Percentiles rank a stretch among this genome's conserved stretches.
phyloP scores from a whole-genome alignment of 1,140 invertebrate genomes.

The Leptonema lineaticorne region DNA sequence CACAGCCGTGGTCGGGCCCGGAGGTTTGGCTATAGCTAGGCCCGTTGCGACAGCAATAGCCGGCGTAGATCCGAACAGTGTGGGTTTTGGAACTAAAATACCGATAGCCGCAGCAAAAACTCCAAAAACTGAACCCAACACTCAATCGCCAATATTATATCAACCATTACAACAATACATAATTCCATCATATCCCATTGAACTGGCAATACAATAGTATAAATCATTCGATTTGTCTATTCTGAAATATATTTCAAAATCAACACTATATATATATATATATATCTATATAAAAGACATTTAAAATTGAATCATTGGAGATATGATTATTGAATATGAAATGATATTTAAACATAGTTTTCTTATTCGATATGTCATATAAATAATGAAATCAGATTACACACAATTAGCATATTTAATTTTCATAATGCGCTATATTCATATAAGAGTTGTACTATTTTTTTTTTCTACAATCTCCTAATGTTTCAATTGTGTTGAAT shows the following conservation, averaged over 20 bases:
- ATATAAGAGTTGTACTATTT: no score
- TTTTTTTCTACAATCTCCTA: no score
- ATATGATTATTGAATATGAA: no score
- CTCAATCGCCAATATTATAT: background rate
- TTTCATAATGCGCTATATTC: no score
- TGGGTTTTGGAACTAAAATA: conserved; percentile 48
- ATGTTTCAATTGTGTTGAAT: no score
- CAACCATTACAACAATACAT: background rate
- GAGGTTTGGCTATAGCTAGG: conserved; percentile 65
- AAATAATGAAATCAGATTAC: no score
- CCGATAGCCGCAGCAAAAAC: conserved; percentile 29
- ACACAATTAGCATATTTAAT: no score
- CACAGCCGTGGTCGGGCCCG: conserved; percentile 65
- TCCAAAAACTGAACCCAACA: background rate
- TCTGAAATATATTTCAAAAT: no score
- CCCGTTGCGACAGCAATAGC: conserved; percentile 71
- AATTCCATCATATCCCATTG: background rate
- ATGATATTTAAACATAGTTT: no score
- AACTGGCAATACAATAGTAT: conserved; percentile 9
- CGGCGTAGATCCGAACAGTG: conserved; percentile 60
- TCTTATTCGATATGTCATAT: no score
- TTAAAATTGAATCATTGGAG: no score
- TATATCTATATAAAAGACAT: background rate
- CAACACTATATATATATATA: background rate
- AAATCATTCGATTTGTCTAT: no score